phyloP scores from a whole-genome alignment of 1,140 invertebrate genomes.

The Listronotus bonariensis region DNA sequence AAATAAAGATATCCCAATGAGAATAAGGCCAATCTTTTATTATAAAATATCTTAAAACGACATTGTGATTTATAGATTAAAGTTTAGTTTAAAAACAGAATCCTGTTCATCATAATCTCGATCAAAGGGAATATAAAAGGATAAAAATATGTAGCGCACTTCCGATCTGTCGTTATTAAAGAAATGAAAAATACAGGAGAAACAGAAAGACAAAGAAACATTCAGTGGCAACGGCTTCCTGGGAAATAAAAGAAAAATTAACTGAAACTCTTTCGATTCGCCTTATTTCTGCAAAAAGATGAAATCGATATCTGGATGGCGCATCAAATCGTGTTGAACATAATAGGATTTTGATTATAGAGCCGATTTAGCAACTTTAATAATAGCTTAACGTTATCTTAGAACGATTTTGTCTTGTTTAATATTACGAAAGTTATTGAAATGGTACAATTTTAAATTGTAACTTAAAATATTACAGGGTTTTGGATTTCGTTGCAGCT shows the following conservation, averaged over 20 bases:
- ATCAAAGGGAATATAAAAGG: no score
- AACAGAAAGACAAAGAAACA: slow-evolving; percentile 9
- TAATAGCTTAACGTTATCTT: background rate
- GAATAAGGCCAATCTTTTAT: no score
- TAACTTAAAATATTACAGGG: no score
- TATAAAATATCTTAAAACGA: no score
- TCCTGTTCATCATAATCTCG: no score
- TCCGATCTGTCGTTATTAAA: slow-evolving; percentile 11
- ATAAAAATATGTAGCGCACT: background rate
- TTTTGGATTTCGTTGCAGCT: no score
- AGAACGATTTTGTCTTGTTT: no score
- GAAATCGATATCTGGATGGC: slow-evolving; percentile 12
- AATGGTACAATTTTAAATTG: no score
- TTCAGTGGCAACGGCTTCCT: slow-evolving; percentile 1
- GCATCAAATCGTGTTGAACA: slow-evolving; percentile 20
- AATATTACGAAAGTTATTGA: no score
- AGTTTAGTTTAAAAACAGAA: no score
- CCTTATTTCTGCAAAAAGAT: slow-evolving; percentile 20
- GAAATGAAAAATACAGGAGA: slow-evolving; percentile 10
- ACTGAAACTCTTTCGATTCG: slow-evolving; percentile 26
- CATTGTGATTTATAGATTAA: no score
- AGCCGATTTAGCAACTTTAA: background rate
- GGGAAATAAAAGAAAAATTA: slow-evolving; percentile 31
- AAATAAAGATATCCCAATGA: no score
- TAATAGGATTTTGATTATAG: slow-evolving; percentile 33